Conservation (phyloP, 2,888 invertebrate genomes). For the Drosophila formosana region DNA sequence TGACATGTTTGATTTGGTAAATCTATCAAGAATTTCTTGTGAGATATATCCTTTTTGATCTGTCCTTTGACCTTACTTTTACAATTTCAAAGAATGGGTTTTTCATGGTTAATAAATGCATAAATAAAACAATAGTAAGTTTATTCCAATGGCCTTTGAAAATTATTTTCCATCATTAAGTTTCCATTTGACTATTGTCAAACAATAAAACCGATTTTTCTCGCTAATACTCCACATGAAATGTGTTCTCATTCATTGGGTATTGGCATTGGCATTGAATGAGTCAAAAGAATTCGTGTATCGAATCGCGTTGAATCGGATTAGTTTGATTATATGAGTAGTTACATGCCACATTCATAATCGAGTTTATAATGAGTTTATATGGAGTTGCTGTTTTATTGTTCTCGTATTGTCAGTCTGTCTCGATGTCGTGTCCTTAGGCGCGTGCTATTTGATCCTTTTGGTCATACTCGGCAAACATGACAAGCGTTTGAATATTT, state of each 20-base stretch:
- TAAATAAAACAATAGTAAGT: too few relatives aligned
- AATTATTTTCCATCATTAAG: too few relatives aligned
- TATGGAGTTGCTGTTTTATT: constrained; percentile 11
- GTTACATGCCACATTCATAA: constrained; percentile 29
- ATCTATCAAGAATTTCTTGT: too few relatives aligned
- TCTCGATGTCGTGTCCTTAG: constrained; percentile 16
- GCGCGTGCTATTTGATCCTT: constrained; percentile 57
- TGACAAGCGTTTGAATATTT: constrained; percentile 45
- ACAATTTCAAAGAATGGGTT: neutral
- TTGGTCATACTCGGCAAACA: constrained; percentile 37
- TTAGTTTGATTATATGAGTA: constrained; percentile 30
- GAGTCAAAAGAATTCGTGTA: constrained; percentile 1
- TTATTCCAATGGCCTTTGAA: too few relatives aligned
- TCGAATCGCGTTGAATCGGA: constrained; percentile 19
- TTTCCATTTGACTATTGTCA: too few relatives aligned
- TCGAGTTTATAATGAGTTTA: constrained; percentile 41
- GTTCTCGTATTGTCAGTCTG: neutral
- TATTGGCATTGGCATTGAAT: constrained; percentile 11
- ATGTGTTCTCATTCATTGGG: neutral
- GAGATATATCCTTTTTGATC: too few relatives aligned
- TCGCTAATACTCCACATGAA: too few relatives aligned
- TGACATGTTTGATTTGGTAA: neutral
- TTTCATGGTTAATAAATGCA: too few relatives aligned
- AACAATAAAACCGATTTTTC: too few relatives aligned
- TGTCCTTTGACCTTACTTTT: neutral